Evolutionary conservation across 2,797 vertebrate species (phyloP).

Genomic region (Hydrolagus colliei): DNA sequence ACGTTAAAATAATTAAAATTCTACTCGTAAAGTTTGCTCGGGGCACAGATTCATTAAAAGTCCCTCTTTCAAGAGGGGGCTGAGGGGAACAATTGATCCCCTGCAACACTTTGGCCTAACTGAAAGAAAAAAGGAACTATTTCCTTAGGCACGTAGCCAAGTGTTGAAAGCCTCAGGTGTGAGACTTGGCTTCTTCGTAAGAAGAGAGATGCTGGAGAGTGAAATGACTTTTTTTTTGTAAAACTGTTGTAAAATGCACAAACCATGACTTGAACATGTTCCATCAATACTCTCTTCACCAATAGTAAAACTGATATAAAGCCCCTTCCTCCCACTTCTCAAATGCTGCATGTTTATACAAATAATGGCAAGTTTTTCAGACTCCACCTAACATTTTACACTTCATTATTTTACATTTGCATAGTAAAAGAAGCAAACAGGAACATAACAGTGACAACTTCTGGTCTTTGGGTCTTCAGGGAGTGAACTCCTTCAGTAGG

Average conservation of each 20-base stretch:
- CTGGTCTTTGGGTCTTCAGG: slow-evolving; percentile 80
- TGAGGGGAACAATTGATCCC: slow-evolving; percentile 37
- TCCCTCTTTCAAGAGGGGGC: slow-evolving; percentile 40
- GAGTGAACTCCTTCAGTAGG: slow-evolving; percentile 53
- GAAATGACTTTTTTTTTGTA: background rate
- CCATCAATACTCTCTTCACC: slow-evolving; percentile 49
- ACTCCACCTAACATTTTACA: slow-evolving; percentile 69
- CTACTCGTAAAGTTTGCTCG: slow-evolving; percentile 55
- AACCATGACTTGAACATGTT: slow-evolving; percentile 64
- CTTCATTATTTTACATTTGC: slow-evolving; percentile 88
- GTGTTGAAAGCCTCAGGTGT: slow-evolving; percentile 36
- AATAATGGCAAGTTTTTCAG: slow-evolving; percentile 69
- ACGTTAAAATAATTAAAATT: slow-evolving; percentile 49
- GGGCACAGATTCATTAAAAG: slow-evolving; percentile 49
- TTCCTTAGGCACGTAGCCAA: slow-evolving; percentile 41
- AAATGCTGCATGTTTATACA: slow-evolving; percentile 70
- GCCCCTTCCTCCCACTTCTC: slow-evolving; percentile 60
- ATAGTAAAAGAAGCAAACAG: slow-evolving; percentile 85
- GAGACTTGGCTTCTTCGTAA: slow-evolving; percentile 7
- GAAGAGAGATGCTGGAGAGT: background rate
- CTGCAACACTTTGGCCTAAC: slow-evolving; percentile 41
- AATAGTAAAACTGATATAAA: slow-evolving; percentile 53
- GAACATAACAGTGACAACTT: slow-evolving; percentile 61
- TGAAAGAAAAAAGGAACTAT: slow-evolving; percentile 38
- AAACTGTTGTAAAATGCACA: slow-evolving; percentile 38